phyloP scores from a whole-genome alignment of 2,888 invertebrate species.

The Lapara coniferarum region DNA sequence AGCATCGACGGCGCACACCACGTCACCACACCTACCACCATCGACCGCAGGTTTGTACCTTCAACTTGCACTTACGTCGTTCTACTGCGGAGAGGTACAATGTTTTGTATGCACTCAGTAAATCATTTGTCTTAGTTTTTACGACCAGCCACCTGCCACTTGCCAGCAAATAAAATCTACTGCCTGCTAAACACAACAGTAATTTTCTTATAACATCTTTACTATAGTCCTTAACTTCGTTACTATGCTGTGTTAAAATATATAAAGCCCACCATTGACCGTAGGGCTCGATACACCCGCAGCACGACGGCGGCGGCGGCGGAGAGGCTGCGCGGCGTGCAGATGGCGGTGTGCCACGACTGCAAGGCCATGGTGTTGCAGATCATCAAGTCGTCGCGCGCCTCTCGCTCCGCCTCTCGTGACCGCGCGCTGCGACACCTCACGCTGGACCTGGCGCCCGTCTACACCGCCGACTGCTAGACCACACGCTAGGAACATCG shows the following conservation, averaged over 20 bases:
- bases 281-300: constrained; percentile 85
- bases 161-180: no score
- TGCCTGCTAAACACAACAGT: no score
- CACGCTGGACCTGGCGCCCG: constrained; percentile 92
- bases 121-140: no score
- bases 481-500: no score
- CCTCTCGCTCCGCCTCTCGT: constrained; percentile 91
- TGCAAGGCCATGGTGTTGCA: constrained; percentile 97
- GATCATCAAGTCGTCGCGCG: constrained; percentile 95
- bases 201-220: no score
- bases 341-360: constrained; percentile 96
- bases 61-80: background rate
- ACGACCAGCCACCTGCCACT: no score
- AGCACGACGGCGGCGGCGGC: constrained; percentile 81
- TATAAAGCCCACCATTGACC: constrained; percentile 17
- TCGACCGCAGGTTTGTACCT: constrained; percentile 78
- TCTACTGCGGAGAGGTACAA: no score
- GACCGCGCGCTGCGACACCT: constrained; percentile 92
- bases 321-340: constrained; percentile 88
- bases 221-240: no score
- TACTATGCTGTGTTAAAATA: no score
- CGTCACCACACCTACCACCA: constrained; percentile 65
- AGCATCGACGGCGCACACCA: constrained; percentile 81
- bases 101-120: no score
- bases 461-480: constrained; percentile 85